Conservation (phyloP, 2,888 invertebrate species). For the Spodoptera exigua region DNA sequence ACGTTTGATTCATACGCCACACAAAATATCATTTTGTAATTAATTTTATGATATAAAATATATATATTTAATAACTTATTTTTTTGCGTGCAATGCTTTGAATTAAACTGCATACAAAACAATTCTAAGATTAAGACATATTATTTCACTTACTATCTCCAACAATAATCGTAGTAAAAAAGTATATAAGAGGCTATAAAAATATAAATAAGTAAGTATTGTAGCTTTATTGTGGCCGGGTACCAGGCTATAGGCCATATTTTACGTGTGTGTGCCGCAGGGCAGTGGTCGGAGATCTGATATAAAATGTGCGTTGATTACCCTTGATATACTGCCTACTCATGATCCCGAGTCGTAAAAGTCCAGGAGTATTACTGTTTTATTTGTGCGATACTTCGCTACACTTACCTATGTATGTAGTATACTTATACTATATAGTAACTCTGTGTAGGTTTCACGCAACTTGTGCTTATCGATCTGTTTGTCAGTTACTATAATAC, state of each 20-base stretch:
- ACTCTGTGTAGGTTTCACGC: background rate
- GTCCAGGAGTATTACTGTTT: conserved; percentile 6
- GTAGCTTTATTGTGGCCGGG: conserved; percentile 1
- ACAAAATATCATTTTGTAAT: too few relatives aligned
- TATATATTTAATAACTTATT: too few relatives aligned
- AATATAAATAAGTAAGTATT: background rate
- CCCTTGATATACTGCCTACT: conserved; percentile 9
- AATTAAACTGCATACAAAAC: too few relatives aligned
- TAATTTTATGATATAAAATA: too few relatives aligned
- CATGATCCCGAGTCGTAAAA: conserved; percentile 9
- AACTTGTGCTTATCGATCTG: background rate
- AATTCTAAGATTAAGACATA: too few relatives aligned
- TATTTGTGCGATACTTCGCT: background rate
- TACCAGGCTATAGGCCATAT: background rate
- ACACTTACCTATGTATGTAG: too few relatives aligned
- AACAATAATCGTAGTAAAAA: too few relatives aligned
- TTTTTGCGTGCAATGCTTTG: too few relatives aligned
- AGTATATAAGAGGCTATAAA: too few relatives aligned
- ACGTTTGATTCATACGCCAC: too few relatives aligned
- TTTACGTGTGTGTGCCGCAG: background rate
- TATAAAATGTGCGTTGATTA: conserved; percentile 16
- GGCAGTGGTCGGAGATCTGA: conserved; percentile 1
- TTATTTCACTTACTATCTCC: too few relatives aligned
- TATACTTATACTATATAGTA: background rate
- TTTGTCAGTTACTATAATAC: background rate